Evolutionary conservation across 2,113 vertebrate genomes (phyloP), one percentile per base, ranked within the genome.

Genomic region (Calyptomena viridis): DNA sequence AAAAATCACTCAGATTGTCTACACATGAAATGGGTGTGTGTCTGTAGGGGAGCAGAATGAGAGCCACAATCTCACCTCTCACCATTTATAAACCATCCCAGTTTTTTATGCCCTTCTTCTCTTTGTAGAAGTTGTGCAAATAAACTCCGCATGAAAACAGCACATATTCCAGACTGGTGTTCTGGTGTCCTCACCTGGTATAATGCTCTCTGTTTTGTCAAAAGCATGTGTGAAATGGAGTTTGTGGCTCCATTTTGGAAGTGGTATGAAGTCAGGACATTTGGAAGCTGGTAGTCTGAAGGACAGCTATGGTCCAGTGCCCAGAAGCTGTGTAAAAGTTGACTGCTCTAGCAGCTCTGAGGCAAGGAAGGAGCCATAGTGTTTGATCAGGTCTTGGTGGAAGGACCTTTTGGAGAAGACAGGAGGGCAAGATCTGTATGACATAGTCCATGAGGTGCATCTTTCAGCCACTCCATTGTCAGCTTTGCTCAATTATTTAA

Each of bases 131-230:
- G 72, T 52, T 8, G 5, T 69, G 22, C 44, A 82, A 81, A 77
- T 63, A 28, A 90, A 39, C 37, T 53, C 60, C 22, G 5, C 11
- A 1, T 44, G 35, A 42, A 89, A 84, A 63, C 33, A 79, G 9
- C 21, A 44, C 2, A 1, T 1, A 2, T 73, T 71, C 40, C 28
- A 55, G 42, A 28, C 18, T 0, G 0, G 12, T 67, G 52, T 66
- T 87, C 13, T 5, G 1, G 39, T 50, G 49, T 59, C 44, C 53
- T 88, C 35, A 21, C 25, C 35, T 50, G 58, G 44, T 13, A 6
- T 21, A 39, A 15, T 44, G 22, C 2, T 5, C 47, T 74, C 60
- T 93, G 9, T 74, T 95, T 53, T 52, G 67, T 71, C 72, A 82
- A 39, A 86, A 60, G 37, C 33, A 4, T 28, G 6, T 67, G 40